Evolutionary conservation across 2,888 invertebrate genomes (phyloP), one percentile per base, ranked within the genome.

Genomic region (Alcis repandata): DNA sequence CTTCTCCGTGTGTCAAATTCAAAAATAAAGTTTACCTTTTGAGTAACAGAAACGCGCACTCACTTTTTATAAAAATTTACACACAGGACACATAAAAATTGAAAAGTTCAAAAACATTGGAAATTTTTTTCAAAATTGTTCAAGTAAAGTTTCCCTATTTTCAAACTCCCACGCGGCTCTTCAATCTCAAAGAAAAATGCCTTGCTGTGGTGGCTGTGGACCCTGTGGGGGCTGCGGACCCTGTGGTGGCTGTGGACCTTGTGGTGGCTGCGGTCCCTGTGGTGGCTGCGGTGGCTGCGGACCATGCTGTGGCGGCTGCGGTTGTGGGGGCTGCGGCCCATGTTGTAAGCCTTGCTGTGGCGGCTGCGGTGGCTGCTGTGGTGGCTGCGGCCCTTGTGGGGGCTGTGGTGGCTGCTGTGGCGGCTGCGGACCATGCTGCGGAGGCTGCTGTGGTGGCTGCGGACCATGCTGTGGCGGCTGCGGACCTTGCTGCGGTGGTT

Each of bases 1-100:
- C 4, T 19, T 1, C 0, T 13, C 10, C 19, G 19, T n/a, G 15
- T 41, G 13, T 32, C 33, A 56, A 45, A 56, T 56, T 56, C 36
- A 19, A 56, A 54, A 56, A 32, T 27, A 45, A 45, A 45, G 56
- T 45, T 56, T 63, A 61, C 66, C 43, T 70, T 46, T 9, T 27
- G 45, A 57, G 20, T 41, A 22, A 53, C 9, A 38, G 57, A 61
- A 20, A 32, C 36, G 59, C 48, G 7, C 1, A 38, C 19, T 80
- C 78, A 84, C 73, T 83, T 76, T 78, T 70, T 72, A 78, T 57
- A 77, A 73, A 74, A 75, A 66, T 78, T 82, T 80, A 79, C 73
- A 80, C 76, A 74, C 72, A 74, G 77, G 70, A 79, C 78, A 80
- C 64, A 67, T 76, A 78, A 78, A 74, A 67, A 67, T 53, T 36